Evolutionary conservation across 2,888 invertebrate genomes (phyloP).

Genomic region (Bhutanitis thaidina): DNA sequence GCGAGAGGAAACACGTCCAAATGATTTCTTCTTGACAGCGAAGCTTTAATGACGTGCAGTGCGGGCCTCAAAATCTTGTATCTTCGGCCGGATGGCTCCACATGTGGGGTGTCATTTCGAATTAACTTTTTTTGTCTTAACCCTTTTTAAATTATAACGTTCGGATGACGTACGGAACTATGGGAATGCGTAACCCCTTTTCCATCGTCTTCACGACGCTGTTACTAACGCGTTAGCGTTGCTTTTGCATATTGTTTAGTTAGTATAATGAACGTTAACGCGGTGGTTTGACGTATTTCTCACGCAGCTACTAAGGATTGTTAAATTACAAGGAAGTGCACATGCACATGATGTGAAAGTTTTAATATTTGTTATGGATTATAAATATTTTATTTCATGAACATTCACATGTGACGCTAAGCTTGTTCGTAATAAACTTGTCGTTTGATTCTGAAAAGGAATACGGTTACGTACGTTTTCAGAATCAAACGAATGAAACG

Average conservation of each 20-base stretch:
- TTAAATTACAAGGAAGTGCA: conserved; percentile 20
- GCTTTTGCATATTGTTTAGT: conserved; percentile 3
- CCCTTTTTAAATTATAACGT: conserved; percentile 70
- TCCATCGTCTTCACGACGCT: conserved; percentile 9
- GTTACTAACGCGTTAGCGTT: conserved; percentile 18
- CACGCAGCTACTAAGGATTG: conserved; percentile 8
- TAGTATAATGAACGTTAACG: neutral
- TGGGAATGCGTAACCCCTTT: conserved; percentile 55
- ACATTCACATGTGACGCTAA: conserved; percentile 3
- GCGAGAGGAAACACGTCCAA: conserved; percentile 54
- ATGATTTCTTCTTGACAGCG: conserved; percentile 61
- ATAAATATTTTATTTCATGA: conserved; percentile 14
- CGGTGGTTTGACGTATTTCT: conserved; percentile 1
- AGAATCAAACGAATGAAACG: no score
- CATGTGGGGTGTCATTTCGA: conserved; percentile 56
- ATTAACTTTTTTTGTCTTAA: conserved; percentile 65
- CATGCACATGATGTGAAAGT: conserved; percentile 10
- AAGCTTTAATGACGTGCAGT: conserved; percentile 52
- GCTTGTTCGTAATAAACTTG: no score
- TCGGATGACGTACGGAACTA: conserved; percentile 55
- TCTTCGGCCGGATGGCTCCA: conserved; percentile 43
- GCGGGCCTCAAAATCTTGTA: conserved; percentile 40
- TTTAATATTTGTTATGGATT: conserved; percentile 17
- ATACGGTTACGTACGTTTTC: no score
- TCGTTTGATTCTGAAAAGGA: no score